phyloP scores from a whole-genome alignment of 2,113 vertebrate species.

The Spheniscus mendiculus region DNA sequence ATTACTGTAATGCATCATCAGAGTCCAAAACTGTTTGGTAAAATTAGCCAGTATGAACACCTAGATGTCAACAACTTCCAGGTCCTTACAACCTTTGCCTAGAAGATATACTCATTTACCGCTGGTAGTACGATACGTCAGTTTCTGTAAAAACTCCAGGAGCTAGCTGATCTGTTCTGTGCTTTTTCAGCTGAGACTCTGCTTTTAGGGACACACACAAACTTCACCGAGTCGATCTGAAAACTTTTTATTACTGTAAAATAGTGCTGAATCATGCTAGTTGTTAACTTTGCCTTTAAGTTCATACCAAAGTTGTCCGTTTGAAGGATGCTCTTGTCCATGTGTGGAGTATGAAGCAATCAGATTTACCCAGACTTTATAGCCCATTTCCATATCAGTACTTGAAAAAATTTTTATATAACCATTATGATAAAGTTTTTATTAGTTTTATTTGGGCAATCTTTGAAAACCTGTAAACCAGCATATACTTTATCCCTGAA shows the following conservation, averaged over 20 bases:
- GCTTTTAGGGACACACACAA: background rate
- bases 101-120: background rate
- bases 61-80: background rate
- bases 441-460: constrained; percentile 31
- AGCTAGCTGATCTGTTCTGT: background rate
- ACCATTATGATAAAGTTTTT: constrained; percentile 8
- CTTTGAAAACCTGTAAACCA: constrained; percentile 32
- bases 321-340: background rate
- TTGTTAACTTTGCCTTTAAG: background rate
- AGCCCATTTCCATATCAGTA: constrained; percentile 1
- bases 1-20: background rate
- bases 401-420: constrained; percentile 20
- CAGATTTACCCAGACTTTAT: background rate
- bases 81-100: background rate
- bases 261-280: background rate
- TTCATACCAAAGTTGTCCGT: background rate
- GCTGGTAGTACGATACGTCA: background rate
- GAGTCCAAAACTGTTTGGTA: background rate
- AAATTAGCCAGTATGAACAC: background rate
- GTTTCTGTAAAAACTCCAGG: background rate
- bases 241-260: background rate
- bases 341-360: background rate
- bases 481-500: constrained; percentile 6
- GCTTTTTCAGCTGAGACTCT: background rate
- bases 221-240: background rate